A percentile compares a stretch with the other conserved stretches of the same genome.
Conservation (phyloP, 2,113 vertebrate species). For the Alces alces region DNA sequence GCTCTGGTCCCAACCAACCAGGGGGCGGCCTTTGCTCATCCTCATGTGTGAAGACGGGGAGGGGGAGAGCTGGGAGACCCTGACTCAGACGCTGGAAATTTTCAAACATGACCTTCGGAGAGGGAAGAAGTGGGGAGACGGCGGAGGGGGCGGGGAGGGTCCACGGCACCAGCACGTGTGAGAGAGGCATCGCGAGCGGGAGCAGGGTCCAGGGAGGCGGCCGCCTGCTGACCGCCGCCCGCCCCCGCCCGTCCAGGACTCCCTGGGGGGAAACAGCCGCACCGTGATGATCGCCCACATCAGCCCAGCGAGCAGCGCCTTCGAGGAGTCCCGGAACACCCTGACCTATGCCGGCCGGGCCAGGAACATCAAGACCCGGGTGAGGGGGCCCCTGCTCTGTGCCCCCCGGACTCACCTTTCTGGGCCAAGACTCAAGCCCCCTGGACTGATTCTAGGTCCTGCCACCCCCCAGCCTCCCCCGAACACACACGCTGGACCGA, state of each 20-base stretch:
- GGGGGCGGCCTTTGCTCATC: fast-evolving
- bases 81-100: fast-evolving
- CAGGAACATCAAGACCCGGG: slow-evolving; percentile 92
- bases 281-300: slow-evolving; percentile 97
- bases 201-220: background rate
- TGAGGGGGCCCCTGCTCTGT: slow-evolving; percentile 54
- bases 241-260: slow-evolving; percentile 81
- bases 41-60: background rate
- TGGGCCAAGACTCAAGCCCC: background rate
- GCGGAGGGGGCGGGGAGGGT: background rate
- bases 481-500: background rate
- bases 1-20: background rate
- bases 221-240: fast-evolving
- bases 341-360: slow-evolving; percentile 90
- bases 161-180: background rate
- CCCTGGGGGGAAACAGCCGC: slow-evolving; percentile 90
- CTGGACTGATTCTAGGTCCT: background rate
- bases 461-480: background rate
- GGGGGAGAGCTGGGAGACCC: background rate
- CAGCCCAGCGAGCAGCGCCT: slow-evolving; percentile 90
- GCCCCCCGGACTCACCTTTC: background rate
- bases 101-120: background rate
- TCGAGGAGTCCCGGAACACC: slow-evolving; percentile 93
- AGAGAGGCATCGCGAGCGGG: fast-evolving
- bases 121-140: background rate